phyloP scores from a whole-genome alignment of 2,888 invertebrate species.

The Dasysyrphus tricinctus region DNA sequence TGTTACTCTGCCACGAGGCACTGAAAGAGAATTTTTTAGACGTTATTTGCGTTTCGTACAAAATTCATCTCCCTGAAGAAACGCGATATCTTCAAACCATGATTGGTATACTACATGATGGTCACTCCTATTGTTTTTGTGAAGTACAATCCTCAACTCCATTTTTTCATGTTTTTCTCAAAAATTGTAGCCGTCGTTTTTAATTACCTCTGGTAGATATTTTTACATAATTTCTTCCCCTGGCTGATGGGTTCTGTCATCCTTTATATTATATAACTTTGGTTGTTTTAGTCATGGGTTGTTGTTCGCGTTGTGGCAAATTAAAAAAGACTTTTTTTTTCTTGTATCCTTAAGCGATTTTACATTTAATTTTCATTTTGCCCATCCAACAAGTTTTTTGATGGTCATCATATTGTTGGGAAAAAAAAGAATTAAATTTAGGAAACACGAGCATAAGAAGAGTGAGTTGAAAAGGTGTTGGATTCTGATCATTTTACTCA shows the following conservation, averaged over 20 bases:
- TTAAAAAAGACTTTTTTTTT: slow-evolving; percentile 14
- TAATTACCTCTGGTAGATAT: slow-evolving; percentile 41
- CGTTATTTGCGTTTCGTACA: slow-evolving; percentile 26
- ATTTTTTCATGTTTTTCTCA: slow-evolving; percentile 10
- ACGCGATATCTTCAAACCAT: neutral
- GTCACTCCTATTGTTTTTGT: slow-evolving; percentile 30
- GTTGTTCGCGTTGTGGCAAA: slow-evolving; percentile 10
- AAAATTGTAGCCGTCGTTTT: slow-evolving; percentile 15
- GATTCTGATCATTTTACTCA: neutral
- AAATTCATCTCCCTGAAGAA: neutral
- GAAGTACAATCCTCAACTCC: slow-evolving; percentile 15
- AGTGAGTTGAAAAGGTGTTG: neutral
- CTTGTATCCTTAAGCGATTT: slow-evolving; percentile 12
- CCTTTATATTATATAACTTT: neutral
- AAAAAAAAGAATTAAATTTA: neutral
- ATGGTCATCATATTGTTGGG: neutral
- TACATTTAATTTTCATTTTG: slow-evolving; percentile 22
- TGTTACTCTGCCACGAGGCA: slow-evolving; percentile 34
- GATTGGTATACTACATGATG: slow-evolving; percentile 2
- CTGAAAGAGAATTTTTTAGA: slow-evolving; percentile 17
- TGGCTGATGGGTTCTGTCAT: neutral
- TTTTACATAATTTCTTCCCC: slow-evolving; percentile 9
- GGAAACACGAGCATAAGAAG: neutral
- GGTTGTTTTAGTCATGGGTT: slow-evolving; percentile 10
- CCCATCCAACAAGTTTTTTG: neutral